Evolutionary conservation across 2,797 vertebrate species (phyloP), one percentile per base, ranked within the genome.

Genomic region (Sebastes elongatus): DNA sequence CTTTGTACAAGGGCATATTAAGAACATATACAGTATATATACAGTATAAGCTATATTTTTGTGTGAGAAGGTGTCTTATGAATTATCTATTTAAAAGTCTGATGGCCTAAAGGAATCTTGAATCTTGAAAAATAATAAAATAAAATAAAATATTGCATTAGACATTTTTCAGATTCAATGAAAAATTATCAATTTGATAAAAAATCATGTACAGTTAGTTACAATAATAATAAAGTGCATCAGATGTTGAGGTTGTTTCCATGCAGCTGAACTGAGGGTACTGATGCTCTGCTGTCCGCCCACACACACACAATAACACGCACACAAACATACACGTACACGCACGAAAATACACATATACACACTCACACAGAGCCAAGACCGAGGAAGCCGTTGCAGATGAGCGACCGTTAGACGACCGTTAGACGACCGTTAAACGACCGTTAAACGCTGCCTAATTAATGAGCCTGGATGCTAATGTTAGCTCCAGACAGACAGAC

Each of bases 221-320:
- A 35, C 10, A 35, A 35, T 5, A n/a, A 68, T 3, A n/a, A 68
- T 18, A 56, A 35, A 59, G 8, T n/a, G 69, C 53, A 33, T 57
- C 61, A n/a, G n/a, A 65, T 18, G 27, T 28, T 28, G 25, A 71
- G 63, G 30, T 22, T 68, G 49, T 38, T 75, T 69, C 23, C 28
- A 13, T 18, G 52, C 2, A 49, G 46, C 46, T 81, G 71, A 71
- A 64, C 70, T 20, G 53, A 68, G 46, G 27, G 71, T 73, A 56
- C 33, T 13, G 53, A 56, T 22, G 71, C 55, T 28, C 64, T 38
- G 63, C 82, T 68, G 76, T 76, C 86, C 76, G 62, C 72, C 83
- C 74, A 46, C 20, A 25, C 20, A 25, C 68, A 32, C 42, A 23
- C 52, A 11, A n/a, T 35, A 35, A 3, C 56, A 38, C 28, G 0